Conservation (phyloP, 2,888 invertebrate genomes). For the Drosophila bunnanda region DNA sequence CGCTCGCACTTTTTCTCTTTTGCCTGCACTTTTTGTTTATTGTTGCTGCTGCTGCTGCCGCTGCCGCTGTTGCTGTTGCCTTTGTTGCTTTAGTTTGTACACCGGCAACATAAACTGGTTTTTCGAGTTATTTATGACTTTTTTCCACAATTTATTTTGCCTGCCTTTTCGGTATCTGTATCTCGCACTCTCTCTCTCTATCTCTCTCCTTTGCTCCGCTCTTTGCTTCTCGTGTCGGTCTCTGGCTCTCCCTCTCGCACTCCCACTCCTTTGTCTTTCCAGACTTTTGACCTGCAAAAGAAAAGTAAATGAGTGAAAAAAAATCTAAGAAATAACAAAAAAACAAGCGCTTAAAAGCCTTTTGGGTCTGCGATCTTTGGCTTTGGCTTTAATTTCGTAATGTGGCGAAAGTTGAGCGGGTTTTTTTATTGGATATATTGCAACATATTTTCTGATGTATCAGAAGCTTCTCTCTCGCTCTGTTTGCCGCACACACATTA, state of each 20-base stretch:
- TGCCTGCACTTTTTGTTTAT: slow-evolving; percentile 77
- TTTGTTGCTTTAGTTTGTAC: slow-evolving; percentile 63
- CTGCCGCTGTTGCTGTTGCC: slow-evolving; percentile 39
- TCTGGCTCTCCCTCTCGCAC: slow-evolving; percentile 37
- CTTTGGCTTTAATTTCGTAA: slow-evolving; percentile 71
- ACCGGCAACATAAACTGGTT: slow-evolving; percentile 80
- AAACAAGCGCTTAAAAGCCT: slow-evolving; percentile 32
- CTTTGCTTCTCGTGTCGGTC: slow-evolving; percentile 37
- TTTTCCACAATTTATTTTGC: slow-evolving; percentile 74
- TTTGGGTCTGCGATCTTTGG: slow-evolving; percentile 41
- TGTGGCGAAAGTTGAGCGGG: slow-evolving; percentile 72
- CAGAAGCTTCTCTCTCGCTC: slow-evolving; percentile 1
- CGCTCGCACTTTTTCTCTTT: slow-evolving; percentile 54
- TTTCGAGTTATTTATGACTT: slow-evolving; percentile 81
- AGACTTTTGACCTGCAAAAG: slow-evolving; percentile 79
- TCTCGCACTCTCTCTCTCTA: slow-evolving; percentile 49
- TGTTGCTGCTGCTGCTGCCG: slow-evolving; percentile 57
- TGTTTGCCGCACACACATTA: slow-evolving; percentile 14
- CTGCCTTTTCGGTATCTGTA: slow-evolving; percentile 69
- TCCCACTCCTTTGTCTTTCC: slow-evolving; percentile 43
- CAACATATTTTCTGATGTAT: slow-evolving; percentile 45
- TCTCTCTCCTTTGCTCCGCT: slow-evolving; percentile 4
- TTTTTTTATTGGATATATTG: slow-evolving; percentile 50
- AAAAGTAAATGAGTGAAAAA: slow-evolving; percentile 27
- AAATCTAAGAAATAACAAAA: slow-evolving; percentile 13